These are phyloP conservation scores for Pantherophis vulpinus DNA, from an alignment of 2,797 vertebrate species.

Conservation along the genomic window DNA sequence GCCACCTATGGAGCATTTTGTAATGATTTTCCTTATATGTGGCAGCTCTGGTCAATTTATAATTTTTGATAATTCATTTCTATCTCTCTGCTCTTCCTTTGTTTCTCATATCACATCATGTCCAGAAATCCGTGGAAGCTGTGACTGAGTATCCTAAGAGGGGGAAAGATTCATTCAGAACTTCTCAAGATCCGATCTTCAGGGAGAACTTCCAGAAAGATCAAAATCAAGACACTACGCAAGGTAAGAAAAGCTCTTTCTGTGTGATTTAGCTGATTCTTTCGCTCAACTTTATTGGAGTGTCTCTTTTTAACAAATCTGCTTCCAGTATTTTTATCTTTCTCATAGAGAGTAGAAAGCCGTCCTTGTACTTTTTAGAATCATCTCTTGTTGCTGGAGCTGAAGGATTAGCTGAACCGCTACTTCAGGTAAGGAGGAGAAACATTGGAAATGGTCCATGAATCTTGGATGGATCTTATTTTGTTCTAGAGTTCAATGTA, in stretches of 20 bases:
- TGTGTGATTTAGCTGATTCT: neutral
- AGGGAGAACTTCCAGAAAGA: neutral
- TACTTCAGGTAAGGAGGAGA: neutral
- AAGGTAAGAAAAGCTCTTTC: neutral
- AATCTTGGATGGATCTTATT: neutral
- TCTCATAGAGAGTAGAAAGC: neutral
- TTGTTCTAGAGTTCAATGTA: neutral
- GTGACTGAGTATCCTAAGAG: neutral
- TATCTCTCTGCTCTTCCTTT: neutral
- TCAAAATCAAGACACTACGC: neutral
- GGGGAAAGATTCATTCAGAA: neutral
- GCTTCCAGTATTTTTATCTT: neutral
- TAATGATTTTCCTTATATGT: no score
- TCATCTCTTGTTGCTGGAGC: neutral
- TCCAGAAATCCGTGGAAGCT: fast-evolving
- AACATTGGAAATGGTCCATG: fast-evolving
- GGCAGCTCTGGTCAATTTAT: no score
- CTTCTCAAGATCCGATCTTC: neutral
- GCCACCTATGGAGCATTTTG: no score
- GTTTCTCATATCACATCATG: neutral
- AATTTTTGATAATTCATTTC: neutral
- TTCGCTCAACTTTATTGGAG: neutral
- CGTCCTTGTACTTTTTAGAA: neutral
- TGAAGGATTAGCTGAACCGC: neutral
- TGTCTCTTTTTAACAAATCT: neutral